Conservation (phyloP, 2,888 invertebrate species). For the Sesamia inferens region DNA sequence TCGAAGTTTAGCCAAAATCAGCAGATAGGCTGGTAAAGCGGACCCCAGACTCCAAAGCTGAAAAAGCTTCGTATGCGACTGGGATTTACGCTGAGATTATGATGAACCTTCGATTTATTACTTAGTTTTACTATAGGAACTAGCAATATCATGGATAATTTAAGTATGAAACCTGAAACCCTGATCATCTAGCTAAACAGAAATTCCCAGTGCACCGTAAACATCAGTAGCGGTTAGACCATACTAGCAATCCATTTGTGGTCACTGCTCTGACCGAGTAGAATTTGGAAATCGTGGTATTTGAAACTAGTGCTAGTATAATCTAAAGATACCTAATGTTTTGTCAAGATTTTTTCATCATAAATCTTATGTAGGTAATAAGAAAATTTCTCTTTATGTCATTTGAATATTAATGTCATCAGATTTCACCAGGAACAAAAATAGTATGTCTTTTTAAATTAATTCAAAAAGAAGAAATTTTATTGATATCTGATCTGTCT, state of each 20-base stretch:
- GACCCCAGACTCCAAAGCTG: too few species aligned
- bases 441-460: too few species aligned
- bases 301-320: not conserved
- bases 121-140: not conserved
- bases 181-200: not conserved
- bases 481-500: too few species aligned
- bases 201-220: not conserved
- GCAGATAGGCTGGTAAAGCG: too few species aligned
- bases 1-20: too few species aligned
- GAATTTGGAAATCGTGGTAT: slow-evolving; percentile 9
- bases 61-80: too few species aligned
- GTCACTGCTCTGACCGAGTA: not conserved
- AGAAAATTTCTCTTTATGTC: not conserved
- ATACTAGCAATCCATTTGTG: slow-evolving; percentile 18
- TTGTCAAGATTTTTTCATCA: not conserved
- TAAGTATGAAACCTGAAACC: not conserved
- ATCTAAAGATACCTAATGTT: not conserved
- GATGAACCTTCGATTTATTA: not conserved
- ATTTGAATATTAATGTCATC: not conserved
- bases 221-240: slow-evolving; percentile 18
- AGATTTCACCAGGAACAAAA: not conserved
- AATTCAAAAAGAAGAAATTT: too few species aligned
- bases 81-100: too few species aligned
- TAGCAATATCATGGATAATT: not conserved
- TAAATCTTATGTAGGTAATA: too few species aligned